Conservation (phyloP, 2,113 vertebrate genomes). For the Pavo muticus region DNA sequence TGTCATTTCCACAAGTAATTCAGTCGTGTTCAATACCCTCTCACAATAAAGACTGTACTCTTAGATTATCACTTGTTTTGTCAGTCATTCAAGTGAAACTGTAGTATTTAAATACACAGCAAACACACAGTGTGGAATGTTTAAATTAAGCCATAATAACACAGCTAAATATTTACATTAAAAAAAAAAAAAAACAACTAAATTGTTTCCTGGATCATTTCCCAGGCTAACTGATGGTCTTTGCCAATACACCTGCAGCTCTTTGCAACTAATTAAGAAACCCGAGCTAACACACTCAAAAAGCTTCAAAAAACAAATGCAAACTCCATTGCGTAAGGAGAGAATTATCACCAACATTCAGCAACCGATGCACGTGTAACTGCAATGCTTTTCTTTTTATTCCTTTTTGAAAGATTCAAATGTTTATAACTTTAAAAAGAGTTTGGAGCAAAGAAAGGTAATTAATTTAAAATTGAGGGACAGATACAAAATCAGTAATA, state of each 20-base stretch:
- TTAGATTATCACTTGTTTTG: slow-evolving; percentile 55
- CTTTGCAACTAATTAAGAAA: slow-evolving; percentile 78
- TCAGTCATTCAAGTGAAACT: slow-evolving; percentile 54
- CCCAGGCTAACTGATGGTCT: slow-evolving; percentile 45
- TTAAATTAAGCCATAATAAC: slow-evolving; percentile 60
- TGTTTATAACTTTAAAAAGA: slow-evolving; percentile 53
- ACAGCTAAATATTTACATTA: slow-evolving; percentile 75
- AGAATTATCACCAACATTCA: neutral
- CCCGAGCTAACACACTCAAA: slow-evolving; percentile 64
- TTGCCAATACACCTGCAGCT: slow-evolving; percentile 79
- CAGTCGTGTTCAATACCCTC: slow-evolving; percentile 19
- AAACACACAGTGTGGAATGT: slow-evolving; percentile 3
- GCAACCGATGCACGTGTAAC: slow-evolving; percentile 26
- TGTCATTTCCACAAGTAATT: slow-evolving; percentile 25
- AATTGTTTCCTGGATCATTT: slow-evolving; percentile 69
- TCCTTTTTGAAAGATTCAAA: slow-evolving; percentile 31
- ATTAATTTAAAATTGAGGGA: neutral
- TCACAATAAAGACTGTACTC: slow-evolving; percentile 49
- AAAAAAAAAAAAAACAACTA: neutral
- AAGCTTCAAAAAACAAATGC: slow-evolving; percentile 62
- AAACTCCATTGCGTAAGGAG: slow-evolving; percentile 55
- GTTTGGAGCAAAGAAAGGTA: neutral
- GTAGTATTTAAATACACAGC: slow-evolving; percentile 39
- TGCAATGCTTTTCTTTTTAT: slow-evolving; percentile 45
- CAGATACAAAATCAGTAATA: neutral